phyloP scores from a whole-genome alignment of 2,888 invertebrate genomes.

The Cheilosia soror region DNA sequence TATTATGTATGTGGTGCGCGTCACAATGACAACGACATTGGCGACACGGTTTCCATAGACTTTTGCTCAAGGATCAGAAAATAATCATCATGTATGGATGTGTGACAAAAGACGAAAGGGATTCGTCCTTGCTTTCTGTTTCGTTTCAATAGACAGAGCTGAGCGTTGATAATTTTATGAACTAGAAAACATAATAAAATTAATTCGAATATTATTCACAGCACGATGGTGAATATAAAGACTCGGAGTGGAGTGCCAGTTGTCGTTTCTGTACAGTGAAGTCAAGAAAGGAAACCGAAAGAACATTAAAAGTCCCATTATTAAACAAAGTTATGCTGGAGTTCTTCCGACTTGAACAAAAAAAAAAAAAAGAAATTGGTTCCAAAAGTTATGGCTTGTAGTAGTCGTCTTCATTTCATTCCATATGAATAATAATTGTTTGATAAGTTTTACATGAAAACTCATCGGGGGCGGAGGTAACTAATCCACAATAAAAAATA shows the following conservation, averaged over 20 bases:
- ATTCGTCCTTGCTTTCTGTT: slow-evolving; percentile 9
- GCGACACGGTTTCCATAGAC: slow-evolving; percentile 66
- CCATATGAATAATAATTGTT: slow-evolving; percentile 61
- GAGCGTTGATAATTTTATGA: slow-evolving; percentile 81
- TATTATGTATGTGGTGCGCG: slow-evolving; percentile 24
- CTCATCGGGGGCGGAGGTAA: not conserved
- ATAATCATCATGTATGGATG: slow-evolving; percentile 61
- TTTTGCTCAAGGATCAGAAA: slow-evolving; percentile 62
- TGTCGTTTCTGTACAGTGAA: slow-evolving; percentile 12
- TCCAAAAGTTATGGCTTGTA: slow-evolving; percentile 17
- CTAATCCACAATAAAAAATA: not conserved
- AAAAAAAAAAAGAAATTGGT: not conserved
- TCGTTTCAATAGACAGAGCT: slow-evolving; percentile 57
- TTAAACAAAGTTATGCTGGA: slow-evolving; percentile 57
- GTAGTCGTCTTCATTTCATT: slow-evolving; percentile 39
- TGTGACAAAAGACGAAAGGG: slow-evolving; percentile 28
- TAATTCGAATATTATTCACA: slow-evolving; percentile 79
- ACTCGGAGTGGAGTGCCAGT: not conserved
- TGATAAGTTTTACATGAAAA: slow-evolving; percentile 58
- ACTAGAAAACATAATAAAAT: slow-evolving; percentile 83
- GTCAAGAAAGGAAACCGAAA: slow-evolving; percentile 63
- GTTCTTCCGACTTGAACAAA: slow-evolving; percentile 24
- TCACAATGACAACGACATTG: slow-evolving; percentile 53
- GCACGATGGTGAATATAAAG: slow-evolving; percentile 46
- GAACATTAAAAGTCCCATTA: slow-evolving; percentile 72